Evolutionary conservation across 2,113 vertebrate species (phyloP).

Genomic region (Craseonycteris thonglongyai): DNA sequence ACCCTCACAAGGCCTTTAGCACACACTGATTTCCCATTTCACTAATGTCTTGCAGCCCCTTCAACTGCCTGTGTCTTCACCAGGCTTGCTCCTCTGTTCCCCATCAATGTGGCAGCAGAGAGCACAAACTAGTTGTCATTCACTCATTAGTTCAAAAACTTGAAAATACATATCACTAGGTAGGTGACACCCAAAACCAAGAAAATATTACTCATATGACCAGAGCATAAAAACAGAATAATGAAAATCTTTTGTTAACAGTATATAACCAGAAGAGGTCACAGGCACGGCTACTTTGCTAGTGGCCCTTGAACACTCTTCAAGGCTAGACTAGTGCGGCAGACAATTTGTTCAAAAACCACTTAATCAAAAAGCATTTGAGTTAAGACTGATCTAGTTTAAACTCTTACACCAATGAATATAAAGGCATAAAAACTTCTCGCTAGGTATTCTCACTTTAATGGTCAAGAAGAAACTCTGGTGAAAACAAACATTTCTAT

Average conservation of each 20-base stretch:
- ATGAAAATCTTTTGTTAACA: neutral
- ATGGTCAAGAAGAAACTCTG: neutral
- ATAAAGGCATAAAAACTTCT: neutral
- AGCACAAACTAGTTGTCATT: neutral
- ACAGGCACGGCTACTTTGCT: neutral
- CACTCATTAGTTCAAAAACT: neutral
- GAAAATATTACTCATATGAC: neutral
- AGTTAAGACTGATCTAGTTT: neutral
- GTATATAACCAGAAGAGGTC: neutral
- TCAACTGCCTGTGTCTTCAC: neutral
- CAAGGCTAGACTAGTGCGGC: neutral
- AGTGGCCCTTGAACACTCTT: neutral
- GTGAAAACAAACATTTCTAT: neutral
- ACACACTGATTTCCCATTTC: neutral
- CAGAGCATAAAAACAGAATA: neutral
- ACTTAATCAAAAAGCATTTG: neutral
- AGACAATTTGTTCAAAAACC: neutral
- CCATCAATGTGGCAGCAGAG: rapidly evolving
- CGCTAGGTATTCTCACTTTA: neutral
- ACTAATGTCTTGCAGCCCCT: neutral
- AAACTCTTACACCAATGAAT: neutral
- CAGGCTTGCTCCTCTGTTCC: no score
- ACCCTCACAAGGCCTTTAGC: no score
- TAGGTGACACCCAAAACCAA: neutral
- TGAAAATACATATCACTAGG: neutral